Percentiles rank a stretch among this genome's conserved stretches.
Evolutionary conservation across 2,888 invertebrate species (phyloP).

Genomic region (Leucophenga montana): DNA sequence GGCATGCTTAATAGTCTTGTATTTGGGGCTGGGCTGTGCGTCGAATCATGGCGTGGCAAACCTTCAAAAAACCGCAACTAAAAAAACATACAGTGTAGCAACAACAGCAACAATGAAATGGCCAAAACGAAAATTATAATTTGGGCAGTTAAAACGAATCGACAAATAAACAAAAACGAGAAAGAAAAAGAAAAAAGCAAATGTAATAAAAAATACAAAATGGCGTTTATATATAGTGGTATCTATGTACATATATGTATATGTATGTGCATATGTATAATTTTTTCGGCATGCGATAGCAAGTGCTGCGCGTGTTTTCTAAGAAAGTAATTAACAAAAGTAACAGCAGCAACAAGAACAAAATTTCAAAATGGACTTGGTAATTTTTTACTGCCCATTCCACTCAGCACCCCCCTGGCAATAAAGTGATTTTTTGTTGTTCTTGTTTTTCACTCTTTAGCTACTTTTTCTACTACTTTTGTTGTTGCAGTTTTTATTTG

Average conservation of each 20-base stretch:
- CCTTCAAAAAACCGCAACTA: background rate
- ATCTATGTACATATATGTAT: too few species aligned
- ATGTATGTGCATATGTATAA: background rate
- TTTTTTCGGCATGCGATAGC: slow-evolving; percentile 20
- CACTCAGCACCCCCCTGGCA: too few species aligned
- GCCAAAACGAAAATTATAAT: slow-evolving; percentile 8
- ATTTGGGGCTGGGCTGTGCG: too few species aligned
- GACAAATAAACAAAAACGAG: too few species aligned
- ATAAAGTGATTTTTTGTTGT: background rate
- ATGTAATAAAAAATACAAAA: slow-evolving; percentile 15
- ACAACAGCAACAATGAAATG: background rate
- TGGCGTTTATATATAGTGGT: too few species aligned
- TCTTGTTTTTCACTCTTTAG: background rate
- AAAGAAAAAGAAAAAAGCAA: slow-evolving; percentile 14
- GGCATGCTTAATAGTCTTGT: slow-evolving; percentile 6
- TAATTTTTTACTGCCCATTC: background rate
- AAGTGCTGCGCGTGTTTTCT: slow-evolving; percentile 62
- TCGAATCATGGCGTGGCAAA: background rate
- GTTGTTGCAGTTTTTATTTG: slow-evolving; percentile 37
- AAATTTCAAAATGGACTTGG: slow-evolving; percentile 15
- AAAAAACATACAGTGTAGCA: background rate
- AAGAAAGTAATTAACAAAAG: slow-evolving; percentile 60
- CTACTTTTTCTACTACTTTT: slow-evolving; percentile 9
- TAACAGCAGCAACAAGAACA: slow-evolving; percentile 32
- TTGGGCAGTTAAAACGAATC: slow-evolving; percentile 18